These are phyloP conservation scores for Apostichopus californicus DNA, from an alignment of 35 echinoderm and acorn worm species.

Conservation along the genomic window DNA sequence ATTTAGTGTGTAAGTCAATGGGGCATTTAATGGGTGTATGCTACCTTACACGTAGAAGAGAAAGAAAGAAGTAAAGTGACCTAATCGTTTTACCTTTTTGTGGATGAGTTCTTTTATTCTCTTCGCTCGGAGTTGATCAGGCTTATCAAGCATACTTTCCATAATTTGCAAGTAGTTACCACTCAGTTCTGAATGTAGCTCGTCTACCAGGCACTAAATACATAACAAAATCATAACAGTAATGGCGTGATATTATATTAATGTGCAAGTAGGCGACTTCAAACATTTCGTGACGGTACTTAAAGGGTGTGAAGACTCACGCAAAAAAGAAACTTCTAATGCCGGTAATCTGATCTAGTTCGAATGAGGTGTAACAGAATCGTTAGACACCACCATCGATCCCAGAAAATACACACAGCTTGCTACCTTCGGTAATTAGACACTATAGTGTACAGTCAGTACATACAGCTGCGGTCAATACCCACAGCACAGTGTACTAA, in stretches of 20 bases:
- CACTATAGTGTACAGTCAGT: no score
- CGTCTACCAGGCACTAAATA: not conserved
- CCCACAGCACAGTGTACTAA: no score
- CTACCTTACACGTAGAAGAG: no score
- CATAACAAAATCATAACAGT: not conserved
- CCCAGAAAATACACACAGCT: no score
- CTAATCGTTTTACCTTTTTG: not conserved
- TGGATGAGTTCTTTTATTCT: slow-evolving; percentile 3
- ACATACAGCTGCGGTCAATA: no score
- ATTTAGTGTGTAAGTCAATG: not conserved
- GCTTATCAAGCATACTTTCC: slow-evolving; percentile 5
- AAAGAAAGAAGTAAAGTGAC: no score
- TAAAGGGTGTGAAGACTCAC: no score
- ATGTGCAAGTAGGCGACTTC: no score
- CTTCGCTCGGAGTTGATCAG: not conserved
- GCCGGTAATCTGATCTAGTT: not conserved
- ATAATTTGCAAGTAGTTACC: slow-evolving; percentile 32
- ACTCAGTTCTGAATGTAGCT: slow-evolving; percentile 42
- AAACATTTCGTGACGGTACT: no score
- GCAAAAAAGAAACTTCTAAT: no score
- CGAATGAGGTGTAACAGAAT: not conserved
- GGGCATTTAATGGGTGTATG: not conserved
- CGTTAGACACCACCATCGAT: no score
- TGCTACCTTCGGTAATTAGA: no score
- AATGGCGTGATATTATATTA: not conserved